Percentiles rank a stretch among this genome's conserved stretches.
These are phyloP conservation scores for Macaria notata DNA, from an alignment of 2,888 invertebrate genomes.

Conservation along the genomic window DNA sequence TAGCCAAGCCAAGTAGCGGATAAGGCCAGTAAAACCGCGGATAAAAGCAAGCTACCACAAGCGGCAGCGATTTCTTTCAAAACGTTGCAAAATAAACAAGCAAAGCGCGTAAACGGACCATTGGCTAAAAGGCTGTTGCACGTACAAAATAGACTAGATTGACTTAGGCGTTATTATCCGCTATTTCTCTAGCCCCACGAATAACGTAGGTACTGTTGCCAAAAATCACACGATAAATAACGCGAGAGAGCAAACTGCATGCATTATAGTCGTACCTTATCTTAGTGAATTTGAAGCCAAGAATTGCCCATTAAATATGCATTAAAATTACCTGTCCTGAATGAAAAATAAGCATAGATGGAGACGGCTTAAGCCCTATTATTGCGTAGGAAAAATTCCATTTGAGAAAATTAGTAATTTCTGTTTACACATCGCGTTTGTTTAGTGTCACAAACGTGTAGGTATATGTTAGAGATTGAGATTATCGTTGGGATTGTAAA, in stretches of 20 bases:
- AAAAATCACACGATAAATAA: slow-evolving; percentile 82
- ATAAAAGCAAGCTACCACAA: slow-evolving; percentile 12
- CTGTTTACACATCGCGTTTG: too few species aligned
- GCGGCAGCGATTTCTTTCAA: slow-evolving; percentile 13
- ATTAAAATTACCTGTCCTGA: slow-evolving; percentile 80
- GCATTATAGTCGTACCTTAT: slow-evolving; percentile 80
- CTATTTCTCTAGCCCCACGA: slow-evolving; percentile 24
- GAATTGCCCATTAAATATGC: slow-evolving; percentile 81
- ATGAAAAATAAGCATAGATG: slow-evolving; percentile 65
- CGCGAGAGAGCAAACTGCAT: slow-evolving; percentile 74
- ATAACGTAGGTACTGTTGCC: slow-evolving; percentile 62
- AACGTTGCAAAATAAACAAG: too few species aligned
- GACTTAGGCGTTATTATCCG: not conserved
- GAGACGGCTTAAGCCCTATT: slow-evolving; percentile 39
- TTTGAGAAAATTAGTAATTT: slow-evolving; percentile 2
- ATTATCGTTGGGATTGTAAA: too few species aligned
- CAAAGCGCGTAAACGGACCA: not conserved
- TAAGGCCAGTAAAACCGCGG: slow-evolving; percentile 22
- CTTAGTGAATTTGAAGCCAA: slow-evolving; percentile 82
- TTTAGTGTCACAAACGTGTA: too few species aligned
- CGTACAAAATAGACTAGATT: not conserved
- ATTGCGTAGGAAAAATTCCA: slow-evolving; percentile 44
- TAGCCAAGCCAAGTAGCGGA: slow-evolving; percentile 73
- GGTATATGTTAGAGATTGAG: too few species aligned
- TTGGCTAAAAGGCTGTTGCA: not conserved